These are phyloP conservation scores for Pomacea canaliculata DNA, from an alignment of 2,888 invertebrate species.

Conservation along the genomic window DNA sequence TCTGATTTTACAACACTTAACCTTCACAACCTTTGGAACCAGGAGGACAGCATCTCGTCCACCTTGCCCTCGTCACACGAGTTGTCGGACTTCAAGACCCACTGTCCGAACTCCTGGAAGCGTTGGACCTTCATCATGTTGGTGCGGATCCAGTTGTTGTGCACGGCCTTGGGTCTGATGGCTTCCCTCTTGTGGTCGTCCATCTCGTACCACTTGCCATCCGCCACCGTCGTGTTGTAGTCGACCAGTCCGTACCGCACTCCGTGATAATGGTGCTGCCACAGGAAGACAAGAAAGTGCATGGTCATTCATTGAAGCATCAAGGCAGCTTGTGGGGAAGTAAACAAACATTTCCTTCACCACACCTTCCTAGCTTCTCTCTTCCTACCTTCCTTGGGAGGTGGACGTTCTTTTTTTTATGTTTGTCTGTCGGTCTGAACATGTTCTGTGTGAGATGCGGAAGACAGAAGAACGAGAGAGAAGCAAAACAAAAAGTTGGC, in stretches of 20 bases:
- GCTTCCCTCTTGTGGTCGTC: background rate
- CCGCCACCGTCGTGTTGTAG: background rate
- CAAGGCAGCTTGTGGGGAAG: no score
- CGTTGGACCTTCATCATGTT: background rate
- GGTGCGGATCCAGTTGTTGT: constrained; percentile 6
- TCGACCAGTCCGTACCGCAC: constrained; percentile 7
- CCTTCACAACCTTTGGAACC: background rate
- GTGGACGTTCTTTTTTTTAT: no score
- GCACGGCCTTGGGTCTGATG: constrained; percentile 1
- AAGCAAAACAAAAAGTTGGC: no score
- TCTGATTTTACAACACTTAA: no score
- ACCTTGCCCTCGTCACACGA: background rate
- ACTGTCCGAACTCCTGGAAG: constrained; percentile 1
- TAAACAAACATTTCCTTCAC: no score
- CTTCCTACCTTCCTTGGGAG: no score
- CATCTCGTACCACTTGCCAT: constrained; percentile 3
- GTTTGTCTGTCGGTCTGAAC: no score
- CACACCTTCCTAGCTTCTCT: no score
- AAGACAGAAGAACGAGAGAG: no score
- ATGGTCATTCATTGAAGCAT: no score
- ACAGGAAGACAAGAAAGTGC: no score
- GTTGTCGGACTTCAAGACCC: background rate
- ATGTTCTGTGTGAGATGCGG: no score
- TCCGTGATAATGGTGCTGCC: background rate
- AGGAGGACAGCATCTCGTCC: background rate